Base-by-base conservation (phyloP, 2,888 invertebrate genomes). In the Acheta domesticus region DNA sequence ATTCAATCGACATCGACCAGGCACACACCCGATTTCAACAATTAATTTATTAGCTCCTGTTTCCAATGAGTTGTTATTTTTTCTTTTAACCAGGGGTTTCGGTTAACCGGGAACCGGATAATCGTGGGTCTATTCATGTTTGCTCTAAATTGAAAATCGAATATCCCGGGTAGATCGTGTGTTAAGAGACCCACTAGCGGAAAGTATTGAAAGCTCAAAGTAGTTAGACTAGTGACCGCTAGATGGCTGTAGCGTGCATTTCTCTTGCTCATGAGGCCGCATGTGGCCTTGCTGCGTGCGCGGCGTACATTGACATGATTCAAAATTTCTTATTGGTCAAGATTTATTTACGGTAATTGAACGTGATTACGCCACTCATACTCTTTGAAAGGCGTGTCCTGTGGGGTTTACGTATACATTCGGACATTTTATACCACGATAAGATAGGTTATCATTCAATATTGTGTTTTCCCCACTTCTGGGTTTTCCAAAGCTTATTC, bases 401-500 rank as follows among this genome's bases (percentile, higher is more conserved):
- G 16, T 62, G 16, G 62, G 36, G 62, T 62, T n/a, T 62, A 62
- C n/a, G n/a, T n/a, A 5, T 19, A 62, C 62, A 62, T 62, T 62
- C n/a, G 14, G 62, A 62, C 62, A 19, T 62, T 62, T 62, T 62
- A 62, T 62, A n/a, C n/a, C 62, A 62, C n/a, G 62, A 62, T 62
- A 62, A 62, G 62, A 62, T 62, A 62, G n/a, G 62, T 19, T 62
- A 62, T 62, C 62, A n/a, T n/a, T 19, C 16, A 62, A 62, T 62
- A 62, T 62, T 62, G 62, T 62, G 62, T 62, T 62, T 62, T 62
- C 62, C 62, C 62, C 62, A n/a, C 14, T 14, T 62, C 62, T 62
- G 62, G 62, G n/a, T 62, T 62, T 62, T 62, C 62, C 62, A 62
- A 62, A 62, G 62, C 62, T 62, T 62, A 62, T 62, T 62, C 62